These are phyloP conservation scores for Phortica okadai DNA, from an alignment of 2,888 invertebrate species.

Conservation along the genomic window DNA sequence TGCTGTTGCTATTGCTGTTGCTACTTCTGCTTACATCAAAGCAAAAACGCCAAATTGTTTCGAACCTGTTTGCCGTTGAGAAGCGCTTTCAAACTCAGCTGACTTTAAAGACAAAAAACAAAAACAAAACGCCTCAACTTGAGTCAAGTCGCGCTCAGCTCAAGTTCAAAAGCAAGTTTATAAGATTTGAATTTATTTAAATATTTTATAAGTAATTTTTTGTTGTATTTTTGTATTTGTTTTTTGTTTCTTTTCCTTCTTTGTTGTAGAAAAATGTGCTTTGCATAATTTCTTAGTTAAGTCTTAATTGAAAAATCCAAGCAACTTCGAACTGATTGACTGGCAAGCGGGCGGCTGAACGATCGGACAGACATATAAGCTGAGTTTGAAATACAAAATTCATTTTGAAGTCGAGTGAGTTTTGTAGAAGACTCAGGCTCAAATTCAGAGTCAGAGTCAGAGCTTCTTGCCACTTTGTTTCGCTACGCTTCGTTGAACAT, in stretches of 20 bases:
- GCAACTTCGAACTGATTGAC: slow-evolving; percentile 30
- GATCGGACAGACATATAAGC: no score
- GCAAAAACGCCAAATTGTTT: slow-evolving; percentile 1
- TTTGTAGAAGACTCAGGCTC: not conserved
- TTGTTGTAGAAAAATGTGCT: slow-evolving; percentile 49
- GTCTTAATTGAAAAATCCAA: slow-evolving; percentile 67
- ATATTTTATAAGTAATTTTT: slow-evolving; percentile 10
- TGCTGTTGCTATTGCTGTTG: slow-evolving; percentile 21
- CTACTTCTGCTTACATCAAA: slow-evolving; percentile 39
- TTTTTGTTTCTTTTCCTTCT: slow-evolving; percentile 36
- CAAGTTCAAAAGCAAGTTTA: not conserved
- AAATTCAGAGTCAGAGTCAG: slow-evolving; percentile 36
- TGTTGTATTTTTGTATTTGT: slow-evolving; percentile 27
- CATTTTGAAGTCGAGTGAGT: no score
- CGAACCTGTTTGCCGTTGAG: slow-evolving; percentile 4
- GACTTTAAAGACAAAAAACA: not conserved
- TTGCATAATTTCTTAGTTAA: slow-evolving; percentile 74
- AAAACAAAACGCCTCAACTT: slow-evolving; percentile 7
- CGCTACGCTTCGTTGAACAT: slow-evolving; percentile 71
- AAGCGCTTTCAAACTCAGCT: not conserved
- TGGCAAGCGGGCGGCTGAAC: not conserved
- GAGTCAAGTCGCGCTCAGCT: not conserved
- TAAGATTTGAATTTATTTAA: slow-evolving; percentile 38
- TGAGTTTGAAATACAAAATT: no score
- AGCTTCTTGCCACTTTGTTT: slow-evolving; percentile 37